Evolutionary conservation across 2,113 vertebrate species (phyloP).

Genomic region (Sturnira hondurensis): DNA sequence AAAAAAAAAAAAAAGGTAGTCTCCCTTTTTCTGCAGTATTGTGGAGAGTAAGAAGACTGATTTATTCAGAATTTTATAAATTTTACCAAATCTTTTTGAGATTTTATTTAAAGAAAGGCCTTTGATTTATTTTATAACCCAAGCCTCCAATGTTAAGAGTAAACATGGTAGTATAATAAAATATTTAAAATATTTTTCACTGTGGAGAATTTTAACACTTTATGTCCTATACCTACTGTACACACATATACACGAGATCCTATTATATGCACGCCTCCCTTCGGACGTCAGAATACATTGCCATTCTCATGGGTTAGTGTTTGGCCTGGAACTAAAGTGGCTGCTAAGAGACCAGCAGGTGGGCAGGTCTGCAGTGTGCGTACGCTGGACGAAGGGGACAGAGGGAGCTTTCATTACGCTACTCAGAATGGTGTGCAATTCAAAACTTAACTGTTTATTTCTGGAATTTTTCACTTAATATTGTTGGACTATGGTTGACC

Average conservation of each 20-base stretch:
- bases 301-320: neutral
- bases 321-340: neutral
- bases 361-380: neutral
- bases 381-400: neutral
- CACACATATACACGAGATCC: neutral
- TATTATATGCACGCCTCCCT: neutral
- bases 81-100: neutral
- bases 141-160: neutral
- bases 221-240: neutral
- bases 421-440: neutral
- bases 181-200: neutral
- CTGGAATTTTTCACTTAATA: neutral
- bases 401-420: neutral
- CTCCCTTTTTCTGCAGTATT: neutral
- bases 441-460: neutral
- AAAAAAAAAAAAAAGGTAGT: neutral
- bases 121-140: neutral
- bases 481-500: neutral
- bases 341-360: neutral
- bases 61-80: slow-evolving; percentile 20
- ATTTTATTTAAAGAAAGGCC: slow-evolving; percentile 9
- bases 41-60: neutral
- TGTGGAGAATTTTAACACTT: slow-evolving; percentile 21
- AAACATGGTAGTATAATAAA: neutral
- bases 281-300: neutral